A percentile compares a stretch with the other conserved stretches of the same genome.
These are phyloP conservation scores for Frankliniella intonsa DNA, from an alignment of 2,888 invertebrate species.

Conservation along the genomic window DNA sequence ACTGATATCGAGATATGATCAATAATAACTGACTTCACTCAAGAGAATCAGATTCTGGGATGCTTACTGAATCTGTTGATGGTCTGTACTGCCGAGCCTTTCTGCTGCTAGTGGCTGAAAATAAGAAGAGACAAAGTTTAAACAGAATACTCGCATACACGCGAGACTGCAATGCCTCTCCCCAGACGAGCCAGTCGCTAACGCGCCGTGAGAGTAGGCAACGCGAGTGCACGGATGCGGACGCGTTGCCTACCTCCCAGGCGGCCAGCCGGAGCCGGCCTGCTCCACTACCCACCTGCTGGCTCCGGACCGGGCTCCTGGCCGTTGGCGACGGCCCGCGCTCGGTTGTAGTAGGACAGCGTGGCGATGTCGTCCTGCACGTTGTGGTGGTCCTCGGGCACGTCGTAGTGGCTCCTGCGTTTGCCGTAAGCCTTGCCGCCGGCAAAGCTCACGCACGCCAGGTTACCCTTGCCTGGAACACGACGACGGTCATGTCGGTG, in stretches of 20 bases:
- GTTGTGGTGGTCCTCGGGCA: slow-evolving; percentile 60
- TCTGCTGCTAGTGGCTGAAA: slow-evolving; percentile 39
- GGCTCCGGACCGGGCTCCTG: slow-evolving; percentile 51
- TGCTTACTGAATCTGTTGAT: not conserved
- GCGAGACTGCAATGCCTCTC: too few species aligned
- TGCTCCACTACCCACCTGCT: slow-evolving; percentile 40
- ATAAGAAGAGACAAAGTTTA: not conserved
- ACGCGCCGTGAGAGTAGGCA: too few species aligned
- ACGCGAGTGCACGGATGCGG: too few species aligned
- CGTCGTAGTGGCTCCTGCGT: slow-evolving; percentile 62
- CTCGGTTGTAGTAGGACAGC: slow-evolving; percentile 81
- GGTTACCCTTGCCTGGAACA: slow-evolving; percentile 68
- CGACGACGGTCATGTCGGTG: too few species aligned
- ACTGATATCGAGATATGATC: too few species aligned
- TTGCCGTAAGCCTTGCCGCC: slow-evolving; percentile 73
- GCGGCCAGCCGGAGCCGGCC: not conserved
- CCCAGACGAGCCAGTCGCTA: too few species aligned
- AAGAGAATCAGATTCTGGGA: not conserved
- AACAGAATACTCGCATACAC: too few species aligned
- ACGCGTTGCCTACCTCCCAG: too few species aligned
- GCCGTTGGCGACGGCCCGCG: slow-evolving; percentile 59
- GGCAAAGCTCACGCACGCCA: slow-evolving; percentile 79
- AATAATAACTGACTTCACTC: too few species aligned
- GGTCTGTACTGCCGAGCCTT: not conserved
- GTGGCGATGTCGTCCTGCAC: slow-evolving; percentile 80